Evolutionary conservation across 2,888 invertebrate species (phyloP).

Genomic region (Aspidapion aeneum): DNA sequence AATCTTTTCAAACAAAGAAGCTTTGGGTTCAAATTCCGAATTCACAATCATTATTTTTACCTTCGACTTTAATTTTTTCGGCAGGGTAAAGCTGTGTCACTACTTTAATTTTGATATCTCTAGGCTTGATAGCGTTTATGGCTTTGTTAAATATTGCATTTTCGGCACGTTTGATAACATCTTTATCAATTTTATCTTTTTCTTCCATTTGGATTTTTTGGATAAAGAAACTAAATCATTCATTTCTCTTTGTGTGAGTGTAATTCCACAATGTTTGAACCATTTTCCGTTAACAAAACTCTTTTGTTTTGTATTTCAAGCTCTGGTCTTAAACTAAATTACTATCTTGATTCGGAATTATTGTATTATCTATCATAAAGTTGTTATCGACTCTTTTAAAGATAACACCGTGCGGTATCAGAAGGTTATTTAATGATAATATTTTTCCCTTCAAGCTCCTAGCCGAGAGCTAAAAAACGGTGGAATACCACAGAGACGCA

Average conservation of each 20-base stretch:
- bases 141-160: conserved; percentile 90
- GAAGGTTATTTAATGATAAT: too few relatives aligned
- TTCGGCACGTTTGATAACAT: conserved; percentile 87
- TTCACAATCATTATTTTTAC: conserved; percentile 20
- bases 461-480: too few relatives aligned
- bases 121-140: conserved; percentile 72
- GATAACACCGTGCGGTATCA: too few relatives aligned
- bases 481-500: too few relatives aligned
- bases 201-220: conserved; percentile 86
- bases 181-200: conserved; percentile 72
- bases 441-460: too few relatives aligned
- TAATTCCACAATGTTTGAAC: conserved; percentile 57
- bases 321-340: too few relatives aligned
- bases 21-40: neutral
- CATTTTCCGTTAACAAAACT: conserved; percentile 43
- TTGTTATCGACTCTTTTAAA: too few relatives aligned
- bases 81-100: conserved; percentile 63
- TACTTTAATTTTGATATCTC: conserved; percentile 71
- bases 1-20: conserved; percentile 22
- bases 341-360: too few relatives aligned
- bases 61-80: conserved; percentile 34
- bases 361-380: too few relatives aligned
- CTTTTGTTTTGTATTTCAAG: conserved; percentile 31
- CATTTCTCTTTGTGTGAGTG: conserved; percentile 53
- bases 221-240: conserved; percentile 72